Evolutionary conservation across 1,140 invertebrate genomes (phyloP).

Genomic region (Drosophila tani): DNA sequence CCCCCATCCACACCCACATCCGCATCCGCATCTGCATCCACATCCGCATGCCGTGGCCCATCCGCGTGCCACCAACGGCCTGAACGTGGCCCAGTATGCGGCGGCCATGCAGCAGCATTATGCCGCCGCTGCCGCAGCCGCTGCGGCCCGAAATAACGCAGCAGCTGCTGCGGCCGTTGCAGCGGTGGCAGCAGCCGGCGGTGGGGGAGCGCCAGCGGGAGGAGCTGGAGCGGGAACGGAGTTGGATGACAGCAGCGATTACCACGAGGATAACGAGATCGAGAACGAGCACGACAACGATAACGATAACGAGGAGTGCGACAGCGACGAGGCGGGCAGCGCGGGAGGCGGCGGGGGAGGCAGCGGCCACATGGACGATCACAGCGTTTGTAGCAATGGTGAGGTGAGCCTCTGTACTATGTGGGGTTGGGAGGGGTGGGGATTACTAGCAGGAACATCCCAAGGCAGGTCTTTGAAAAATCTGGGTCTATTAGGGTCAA

Average conservation of each 20-base stretch:
- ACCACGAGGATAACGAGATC: constrained; percentile 78
- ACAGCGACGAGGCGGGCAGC: constrained; percentile 79
- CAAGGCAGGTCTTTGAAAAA: not conserved
- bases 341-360: constrained; percentile 47
- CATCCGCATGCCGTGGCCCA: constrained; percentile 50
- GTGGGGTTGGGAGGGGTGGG: constrained; percentile 31
- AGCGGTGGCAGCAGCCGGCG: constrained; percentile 38
- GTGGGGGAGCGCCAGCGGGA: constrained; percentile 4
- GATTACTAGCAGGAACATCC: not conserved
- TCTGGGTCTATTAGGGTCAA: too few species aligned
- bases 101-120: constrained; percentile 82
- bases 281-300: constrained; percentile 6
- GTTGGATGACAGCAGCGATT: constrained; percentile 79
- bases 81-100: constrained; percentile 80
- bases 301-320: constrained; percentile 77
- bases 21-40: constrained; percentile 44
- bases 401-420: constrained; percentile 84
- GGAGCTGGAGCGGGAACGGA: constrained; percentile 30
- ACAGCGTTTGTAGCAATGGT: constrained; percentile 85
- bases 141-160: constrained; percentile 67
- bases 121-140: constrained; percentile 73
- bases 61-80: constrained; percentile 65
- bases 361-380: constrained; percentile 78
- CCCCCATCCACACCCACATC: constrained; percentile 46
- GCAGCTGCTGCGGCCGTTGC: constrained; percentile 66